phyloP scores from a whole-genome alignment of 2,797 vertebrate genomes.

The Eurystomus glaucurus region DNA sequence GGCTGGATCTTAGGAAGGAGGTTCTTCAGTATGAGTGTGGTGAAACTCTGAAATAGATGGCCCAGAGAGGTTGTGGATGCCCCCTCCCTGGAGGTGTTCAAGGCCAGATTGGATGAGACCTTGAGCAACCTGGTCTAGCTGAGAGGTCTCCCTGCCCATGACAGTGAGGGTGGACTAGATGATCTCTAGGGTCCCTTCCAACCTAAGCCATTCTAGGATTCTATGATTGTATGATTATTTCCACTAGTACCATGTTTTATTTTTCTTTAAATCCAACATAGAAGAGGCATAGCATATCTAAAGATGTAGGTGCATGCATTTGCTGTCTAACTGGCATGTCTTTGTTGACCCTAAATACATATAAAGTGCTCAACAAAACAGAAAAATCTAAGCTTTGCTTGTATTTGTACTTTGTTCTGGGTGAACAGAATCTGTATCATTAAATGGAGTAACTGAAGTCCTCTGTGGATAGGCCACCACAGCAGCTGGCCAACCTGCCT shows the following conservation, averaged over 20 bases:
- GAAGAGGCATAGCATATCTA: fast-evolving
- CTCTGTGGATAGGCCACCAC: background rate
- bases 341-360: background rate
- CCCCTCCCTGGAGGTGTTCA: too few species aligned
- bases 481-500: background rate
- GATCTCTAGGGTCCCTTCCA: too few species aligned
- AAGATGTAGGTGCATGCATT: background rate
- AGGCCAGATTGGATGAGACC: too few species aligned
- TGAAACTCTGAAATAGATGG: too few species aligned
- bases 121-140: too few species aligned
- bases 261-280: background rate
- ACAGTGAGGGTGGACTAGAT: too few species aligned
- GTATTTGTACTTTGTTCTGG: background rate
- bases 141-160: too few species aligned
- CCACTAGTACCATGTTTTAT: background rate
- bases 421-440: background rate
- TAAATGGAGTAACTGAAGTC: background rate
- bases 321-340: background rate
- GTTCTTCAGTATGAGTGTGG: too few species aligned
- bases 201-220: too few species aligned
- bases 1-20: too few species aligned
- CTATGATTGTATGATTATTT: too few species aligned
- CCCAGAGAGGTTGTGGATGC: too few species aligned
- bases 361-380: background rate
- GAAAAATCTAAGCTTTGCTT: background rate